Percentiles rank a stretch among this genome's conserved stretches.
Conservation (phyloP, 2,113 vertebrate species). For the Ondatra zibethicus region DNA sequence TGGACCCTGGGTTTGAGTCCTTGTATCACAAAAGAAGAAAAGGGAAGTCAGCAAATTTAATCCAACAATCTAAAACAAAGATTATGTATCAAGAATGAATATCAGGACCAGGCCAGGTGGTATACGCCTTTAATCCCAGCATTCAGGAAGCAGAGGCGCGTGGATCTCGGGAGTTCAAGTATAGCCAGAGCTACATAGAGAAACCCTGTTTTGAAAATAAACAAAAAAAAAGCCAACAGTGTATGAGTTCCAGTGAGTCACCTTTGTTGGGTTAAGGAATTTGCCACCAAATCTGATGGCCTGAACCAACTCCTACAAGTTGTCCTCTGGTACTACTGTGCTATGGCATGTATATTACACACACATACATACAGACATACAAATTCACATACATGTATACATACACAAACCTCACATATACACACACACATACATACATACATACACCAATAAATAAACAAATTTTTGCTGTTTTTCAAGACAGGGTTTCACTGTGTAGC, state of each 20-base stretch:
- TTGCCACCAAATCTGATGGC: background rate
- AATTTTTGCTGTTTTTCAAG: too few species aligned
- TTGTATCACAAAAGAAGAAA: background rate
- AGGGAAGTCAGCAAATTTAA: background rate
- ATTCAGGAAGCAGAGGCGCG: background rate
- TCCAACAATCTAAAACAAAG: background rate
- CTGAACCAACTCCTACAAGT: background rate
- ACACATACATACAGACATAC: background rate
- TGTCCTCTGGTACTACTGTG: background rate
- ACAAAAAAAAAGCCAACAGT: background rate
- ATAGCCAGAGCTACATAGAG: background rate
- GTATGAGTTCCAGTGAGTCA: background rate
- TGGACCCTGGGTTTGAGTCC: background rate
- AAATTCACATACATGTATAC: background rate
- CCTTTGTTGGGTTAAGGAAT: background rate
- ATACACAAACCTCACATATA: background rate
- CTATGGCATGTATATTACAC: too few species aligned
- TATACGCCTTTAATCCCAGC: background rate
- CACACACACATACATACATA: background rate
- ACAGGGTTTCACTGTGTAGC: too few species aligned
- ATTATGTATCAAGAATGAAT: background rate
- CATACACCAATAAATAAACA: background rate
- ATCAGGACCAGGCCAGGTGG: background rate
- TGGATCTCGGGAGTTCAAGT: background rate
- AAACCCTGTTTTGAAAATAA: background rate